phyloP scores from a whole-genome alignment of 2,797 vertebrate species.

The Oreochromis grahami region DNA sequence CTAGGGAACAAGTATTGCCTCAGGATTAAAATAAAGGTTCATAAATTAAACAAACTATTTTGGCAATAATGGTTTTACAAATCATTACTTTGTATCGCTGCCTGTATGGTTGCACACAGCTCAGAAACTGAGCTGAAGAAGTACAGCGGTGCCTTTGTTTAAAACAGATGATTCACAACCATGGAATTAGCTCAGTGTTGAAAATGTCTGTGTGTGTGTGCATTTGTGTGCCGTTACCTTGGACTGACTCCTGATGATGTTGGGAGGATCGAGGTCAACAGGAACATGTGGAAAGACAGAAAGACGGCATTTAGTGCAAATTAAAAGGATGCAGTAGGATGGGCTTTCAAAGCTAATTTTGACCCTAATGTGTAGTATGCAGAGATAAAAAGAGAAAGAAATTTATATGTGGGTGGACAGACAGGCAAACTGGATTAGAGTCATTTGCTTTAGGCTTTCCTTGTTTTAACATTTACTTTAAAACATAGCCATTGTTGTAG shows the following conservation, averaged over 20 bases:
- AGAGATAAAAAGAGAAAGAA: background rate
- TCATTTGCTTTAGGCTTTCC: constrained; percentile 21
- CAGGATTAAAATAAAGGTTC: background rate
- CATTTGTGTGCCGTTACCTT: constrained; percentile 68
- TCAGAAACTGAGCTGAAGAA: background rate
- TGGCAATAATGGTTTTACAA: background rate
- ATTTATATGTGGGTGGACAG: background rate
- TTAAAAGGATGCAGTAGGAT: background rate
- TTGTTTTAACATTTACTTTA: constrained; percentile 19
- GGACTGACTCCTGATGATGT: constrained; percentile 74
- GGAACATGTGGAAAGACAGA: constrained; percentile 45
- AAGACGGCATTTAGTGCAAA: constrained; percentile 21
- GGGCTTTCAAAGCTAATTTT: background rate
- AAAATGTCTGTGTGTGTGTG: background rate
- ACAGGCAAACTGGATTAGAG: background rate
- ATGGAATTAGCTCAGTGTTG: constrained; percentile 14
- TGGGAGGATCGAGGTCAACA: constrained; percentile 40
- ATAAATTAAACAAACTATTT: background rate
- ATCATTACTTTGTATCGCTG: background rate
- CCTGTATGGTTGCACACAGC: background rate
- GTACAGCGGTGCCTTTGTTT: constrained; percentile 35
- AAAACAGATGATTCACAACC: constrained; percentile 33
- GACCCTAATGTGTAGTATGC: background rate
- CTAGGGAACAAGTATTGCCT: background rate
- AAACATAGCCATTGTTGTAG: background rate